These are phyloP conservation scores for Phalacrocorax pelagicus DNA, from an alignment of 2,113 vertebrate genomes.

Conservation along the genomic window DNA sequence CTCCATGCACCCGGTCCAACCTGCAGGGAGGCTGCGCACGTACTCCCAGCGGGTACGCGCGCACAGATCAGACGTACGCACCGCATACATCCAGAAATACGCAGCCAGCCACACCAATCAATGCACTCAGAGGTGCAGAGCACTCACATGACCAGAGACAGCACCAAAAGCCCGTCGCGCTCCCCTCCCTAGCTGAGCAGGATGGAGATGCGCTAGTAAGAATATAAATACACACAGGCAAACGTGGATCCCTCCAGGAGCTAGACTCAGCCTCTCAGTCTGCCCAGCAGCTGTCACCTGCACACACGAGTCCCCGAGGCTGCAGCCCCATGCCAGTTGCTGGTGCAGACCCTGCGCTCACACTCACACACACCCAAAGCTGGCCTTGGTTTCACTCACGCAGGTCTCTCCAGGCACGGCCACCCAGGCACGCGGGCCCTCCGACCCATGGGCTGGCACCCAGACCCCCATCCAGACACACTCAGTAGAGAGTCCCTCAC, in stretches of 20 bases:
- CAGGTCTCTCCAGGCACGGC: not conserved
- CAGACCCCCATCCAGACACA: not conserved
- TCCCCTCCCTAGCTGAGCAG: too few relatives aligned
- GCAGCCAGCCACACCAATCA: not conserved
- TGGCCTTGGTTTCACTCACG: not conserved
- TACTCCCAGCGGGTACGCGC: not conserved
- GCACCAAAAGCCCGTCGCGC: not conserved
- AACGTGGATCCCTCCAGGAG: not conserved
- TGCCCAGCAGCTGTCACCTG: not conserved
- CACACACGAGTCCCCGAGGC: not conserved
- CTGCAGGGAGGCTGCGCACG: accelerated
- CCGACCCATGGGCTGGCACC: not conserved
- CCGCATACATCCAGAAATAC: not conserved
- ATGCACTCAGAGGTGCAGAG: not conserved
- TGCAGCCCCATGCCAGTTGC: not conserved
- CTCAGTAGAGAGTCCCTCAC: not conserved
- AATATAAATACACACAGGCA: not conserved
- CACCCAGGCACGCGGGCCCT: not conserved
- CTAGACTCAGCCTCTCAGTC: accelerated
- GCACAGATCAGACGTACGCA: not conserved
- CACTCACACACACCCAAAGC: not conserved
- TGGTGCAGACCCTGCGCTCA: not conserved
- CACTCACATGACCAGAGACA: not conserved
- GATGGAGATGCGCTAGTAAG: too few relatives aligned
- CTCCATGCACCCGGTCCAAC: not conserved